These are phyloP conservation scores for Amphipoea lucens DNA, from an alignment of 2,888 invertebrate genomes.

Conservation along the genomic window DNA sequence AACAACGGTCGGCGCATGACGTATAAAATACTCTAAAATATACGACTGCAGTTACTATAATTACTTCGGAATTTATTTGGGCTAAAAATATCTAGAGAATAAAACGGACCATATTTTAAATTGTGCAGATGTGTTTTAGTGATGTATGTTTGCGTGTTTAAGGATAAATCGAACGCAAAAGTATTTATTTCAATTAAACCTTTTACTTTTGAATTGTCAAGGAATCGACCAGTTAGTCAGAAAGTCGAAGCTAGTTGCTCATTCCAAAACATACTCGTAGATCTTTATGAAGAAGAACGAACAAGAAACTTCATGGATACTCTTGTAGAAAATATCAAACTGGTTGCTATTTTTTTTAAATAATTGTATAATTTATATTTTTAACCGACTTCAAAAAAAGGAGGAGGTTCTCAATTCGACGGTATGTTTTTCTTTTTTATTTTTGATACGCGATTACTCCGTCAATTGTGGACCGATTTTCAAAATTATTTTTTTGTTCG, in stretches of 20 bases:
- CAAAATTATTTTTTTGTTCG: no score
- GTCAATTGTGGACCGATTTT: no score
- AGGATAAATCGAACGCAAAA: not conserved
- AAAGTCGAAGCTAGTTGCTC: not conserved
- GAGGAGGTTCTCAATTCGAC: no score
- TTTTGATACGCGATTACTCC: no score
- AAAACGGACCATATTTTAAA: not conserved
- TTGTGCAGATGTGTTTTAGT: not conserved
- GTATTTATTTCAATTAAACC: not conserved
- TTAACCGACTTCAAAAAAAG: no score
- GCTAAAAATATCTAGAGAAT: not conserved
- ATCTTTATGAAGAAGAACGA: not conserved
- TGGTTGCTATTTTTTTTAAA: no score
- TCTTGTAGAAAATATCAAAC: not conserved
- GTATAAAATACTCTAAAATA: constrained; percentile 49
- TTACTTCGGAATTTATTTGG: constrained; percentile 31
- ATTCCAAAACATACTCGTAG: not conserved
- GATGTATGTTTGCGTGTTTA: not conserved
- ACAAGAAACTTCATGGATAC: not conserved
- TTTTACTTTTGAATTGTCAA: not conserved
- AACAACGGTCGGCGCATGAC: constrained; percentile 50
- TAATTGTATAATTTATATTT: no score
- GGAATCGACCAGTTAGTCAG: not conserved
- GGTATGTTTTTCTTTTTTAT: no score
- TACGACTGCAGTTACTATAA: constrained; percentile 35